phyloP scores from a whole-genome alignment of 1,140 invertebrate genomes.

The Muscidifurax raptorellus region DNA sequence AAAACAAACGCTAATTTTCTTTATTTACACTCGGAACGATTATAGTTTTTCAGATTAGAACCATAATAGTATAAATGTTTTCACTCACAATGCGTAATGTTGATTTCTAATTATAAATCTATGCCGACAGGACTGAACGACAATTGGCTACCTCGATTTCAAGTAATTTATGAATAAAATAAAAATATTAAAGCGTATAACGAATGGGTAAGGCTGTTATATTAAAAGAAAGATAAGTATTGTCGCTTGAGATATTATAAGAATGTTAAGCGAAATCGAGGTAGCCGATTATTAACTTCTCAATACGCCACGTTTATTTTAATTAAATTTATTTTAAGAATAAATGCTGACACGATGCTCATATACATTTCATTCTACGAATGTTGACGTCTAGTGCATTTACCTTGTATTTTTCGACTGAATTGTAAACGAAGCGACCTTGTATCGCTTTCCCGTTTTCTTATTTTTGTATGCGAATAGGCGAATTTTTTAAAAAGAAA shows the following conservation, averaged over 20 bases:
- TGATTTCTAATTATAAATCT: background rate
- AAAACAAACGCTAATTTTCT: background rate
- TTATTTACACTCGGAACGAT: background rate
- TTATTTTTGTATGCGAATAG: background rate
- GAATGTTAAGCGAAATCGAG: background rate
- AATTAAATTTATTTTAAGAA: background rate
- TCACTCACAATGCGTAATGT: background rate
- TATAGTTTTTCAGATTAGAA: background rate
- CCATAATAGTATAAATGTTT: background rate
- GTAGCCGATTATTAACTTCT: background rate
- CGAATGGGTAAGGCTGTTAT: too few species aligned
- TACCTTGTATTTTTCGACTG: background rate
- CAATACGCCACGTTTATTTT: background rate
- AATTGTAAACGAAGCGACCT: background rate
- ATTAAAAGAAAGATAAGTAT: too few species aligned
- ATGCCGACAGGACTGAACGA: background rate
- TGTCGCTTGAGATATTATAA: too few species aligned
- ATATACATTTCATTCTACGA: background rate
- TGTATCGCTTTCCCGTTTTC: background rate
- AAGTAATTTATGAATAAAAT: background rate
- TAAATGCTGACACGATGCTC: background rate
- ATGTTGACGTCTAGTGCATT: background rate
- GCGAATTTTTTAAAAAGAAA: background rate
- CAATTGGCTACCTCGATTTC: background rate
- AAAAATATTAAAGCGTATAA: background rate